phyloP scores from a whole-genome alignment of 2,797 vertebrate genomes.

The Halcyon smyrnensis region DNA sequence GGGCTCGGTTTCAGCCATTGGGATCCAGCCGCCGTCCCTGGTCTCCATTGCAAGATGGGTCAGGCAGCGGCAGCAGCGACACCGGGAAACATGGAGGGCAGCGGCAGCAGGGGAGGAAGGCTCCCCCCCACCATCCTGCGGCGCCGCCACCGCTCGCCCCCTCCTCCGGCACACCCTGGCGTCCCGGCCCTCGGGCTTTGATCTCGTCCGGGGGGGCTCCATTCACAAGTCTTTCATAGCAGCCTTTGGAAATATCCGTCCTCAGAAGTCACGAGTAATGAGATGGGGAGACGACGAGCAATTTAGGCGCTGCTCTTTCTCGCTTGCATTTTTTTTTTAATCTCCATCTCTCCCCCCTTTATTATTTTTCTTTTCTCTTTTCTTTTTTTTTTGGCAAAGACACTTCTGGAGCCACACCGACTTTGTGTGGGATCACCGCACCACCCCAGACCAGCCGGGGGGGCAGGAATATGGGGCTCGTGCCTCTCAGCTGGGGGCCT shows the following conservation, averaged over 20 bases:
- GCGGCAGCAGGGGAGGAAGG: conserved; percentile 53
- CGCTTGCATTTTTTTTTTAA: not conserved
- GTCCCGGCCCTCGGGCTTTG: conserved; percentile 74
- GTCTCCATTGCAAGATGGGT: conserved; percentile 69
- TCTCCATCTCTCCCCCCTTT: not conserved
- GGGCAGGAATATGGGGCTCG: conserved; percentile 56
- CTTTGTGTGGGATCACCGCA: conserved; percentile 70
- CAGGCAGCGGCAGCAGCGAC: conserved; percentile 46
- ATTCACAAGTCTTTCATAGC: conserved; percentile 84
- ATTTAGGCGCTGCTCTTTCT: conserved; percentile 75
- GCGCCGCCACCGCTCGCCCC: conserved; percentile 75
- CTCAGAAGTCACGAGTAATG: conserved; percentile 86
- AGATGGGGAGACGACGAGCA: conserved; percentile 85
- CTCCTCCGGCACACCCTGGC: conserved; percentile 63
- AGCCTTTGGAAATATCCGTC: conserved; percentile 82
- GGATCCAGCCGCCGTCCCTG: not conserved
- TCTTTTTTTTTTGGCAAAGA: not conserved
- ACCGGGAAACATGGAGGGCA: conserved; percentile 65
- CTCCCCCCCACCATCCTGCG: conserved; percentile 80
- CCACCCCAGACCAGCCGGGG: conserved; percentile 54
- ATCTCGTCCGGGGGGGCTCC: conserved; percentile 83
- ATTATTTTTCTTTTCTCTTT: not conserved
- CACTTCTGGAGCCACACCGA: conserved; percentile 62
- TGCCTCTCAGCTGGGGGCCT: conserved; percentile 80
- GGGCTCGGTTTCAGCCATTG: not conserved